Evolutionary conservation across 2,113 vertebrate genomes (phyloP), one percentile per base, ranked within the genome.

Genomic region (Pachycephala philippinensis): DNA sequence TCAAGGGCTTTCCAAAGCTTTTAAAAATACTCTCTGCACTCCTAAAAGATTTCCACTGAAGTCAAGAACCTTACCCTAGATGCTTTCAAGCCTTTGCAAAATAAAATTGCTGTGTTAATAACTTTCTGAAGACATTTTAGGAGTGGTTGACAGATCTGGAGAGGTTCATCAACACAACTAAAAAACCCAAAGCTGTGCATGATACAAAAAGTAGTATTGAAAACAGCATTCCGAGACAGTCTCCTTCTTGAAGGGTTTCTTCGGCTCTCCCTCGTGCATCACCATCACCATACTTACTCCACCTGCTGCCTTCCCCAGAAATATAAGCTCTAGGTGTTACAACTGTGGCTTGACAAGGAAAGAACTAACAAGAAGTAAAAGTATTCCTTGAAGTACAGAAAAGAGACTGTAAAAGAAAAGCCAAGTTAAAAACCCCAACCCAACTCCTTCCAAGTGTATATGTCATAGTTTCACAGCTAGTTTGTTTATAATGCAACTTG

Each of bases 251-350:
- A 90, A 18, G 12, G 30, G 28, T 23, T 81, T 81, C 63, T 90
- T 69, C 35, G 10, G 47, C 53, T 83, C 49, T 64, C 40, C 19
- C 20, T 79, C n/a, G 40, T 23, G 42, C 47, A 80, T 35, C 61
- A 47, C 18, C 70, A 59, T 26, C 66, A 47, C 53, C 82, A 76
- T 88, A 95, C 92, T 96, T 92, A 95, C 91, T 95, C 26, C 66
- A 91, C 56, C 22, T 69, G 59, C 50, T 83, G 65, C 68, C 61
- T 52, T 72, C 50, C 68, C 20, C 71, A 77, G 24, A 86, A 83
- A 63, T 5, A 75, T 5, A 80, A 80, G 30, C 66, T 66, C 91
- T 63, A 50, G 50, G 35, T 59, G 70, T 45, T 72, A 82, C 15
- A 83, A 61, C 39, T 19, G 20, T 11, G 70, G 21, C 66, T 89